Evolutionary conservation across 2,113 vertebrate species (phyloP).

Genomic region (Myiopsitta monachus): DNA sequence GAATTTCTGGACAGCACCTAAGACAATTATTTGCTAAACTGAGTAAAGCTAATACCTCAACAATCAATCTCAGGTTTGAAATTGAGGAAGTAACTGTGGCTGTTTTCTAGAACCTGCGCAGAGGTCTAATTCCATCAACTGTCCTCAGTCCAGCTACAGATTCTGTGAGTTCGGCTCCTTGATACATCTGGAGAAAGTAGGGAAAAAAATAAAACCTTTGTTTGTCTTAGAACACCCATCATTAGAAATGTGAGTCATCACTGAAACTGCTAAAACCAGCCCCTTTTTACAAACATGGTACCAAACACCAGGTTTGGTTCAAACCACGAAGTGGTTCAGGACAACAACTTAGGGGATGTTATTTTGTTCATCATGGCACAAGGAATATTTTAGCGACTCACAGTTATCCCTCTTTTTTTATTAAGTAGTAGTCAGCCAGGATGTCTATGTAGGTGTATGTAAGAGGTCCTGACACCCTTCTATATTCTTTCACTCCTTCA

Average conservation of each 20-base stretch:
- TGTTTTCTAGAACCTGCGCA: neutral
- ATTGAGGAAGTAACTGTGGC: neutral
- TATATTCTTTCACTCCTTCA: neutral
- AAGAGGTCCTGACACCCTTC: neutral
- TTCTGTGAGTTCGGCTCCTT: neutral
- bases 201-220: neutral
- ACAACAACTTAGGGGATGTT: neutral
- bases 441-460: fast-evolving
- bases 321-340: neutral
- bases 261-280: neutral
- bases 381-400: neutral
- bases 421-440: neutral
- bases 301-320: neutral
- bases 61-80: neutral
- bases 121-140: neutral
- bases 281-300: neutral
- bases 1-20: neutral
- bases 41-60: neutral
- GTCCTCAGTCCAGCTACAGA: neutral
- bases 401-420: neutral
- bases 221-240: neutral
- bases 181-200: neutral
- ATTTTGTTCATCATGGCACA: neutral
- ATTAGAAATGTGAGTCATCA: neutral
- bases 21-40: neutral